Base-by-base conservation (phyloP, 2,113 vertebrate species). In the Prunella himalayana region DNA sequence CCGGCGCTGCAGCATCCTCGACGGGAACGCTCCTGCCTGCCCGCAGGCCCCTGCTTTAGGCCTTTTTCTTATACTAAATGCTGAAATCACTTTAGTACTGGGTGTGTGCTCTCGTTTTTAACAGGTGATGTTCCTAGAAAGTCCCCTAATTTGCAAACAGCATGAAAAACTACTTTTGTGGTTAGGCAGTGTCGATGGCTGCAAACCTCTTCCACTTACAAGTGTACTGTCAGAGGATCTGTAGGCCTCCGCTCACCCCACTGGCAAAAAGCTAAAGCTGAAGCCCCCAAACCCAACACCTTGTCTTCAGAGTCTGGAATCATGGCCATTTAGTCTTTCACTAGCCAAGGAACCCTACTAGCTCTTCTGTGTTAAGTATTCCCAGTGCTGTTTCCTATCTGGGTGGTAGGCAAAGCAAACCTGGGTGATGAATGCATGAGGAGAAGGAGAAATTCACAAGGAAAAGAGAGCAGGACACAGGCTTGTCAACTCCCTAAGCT, bases 51-150 rank as follows among this genome's bases (percentile, higher is more conserved):
- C 37, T 37, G 37, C 37, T 37, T 37, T 37, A 37, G 37, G 37
- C 37, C 37, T 37, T 37, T 37, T 37, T 37, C 37, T 37, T 37
- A 37, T 9, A 37, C 37, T 37, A 37, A 37, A 37, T 37, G 37
- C 37, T 37, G 37, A 37, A 37, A 37, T 37, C 37, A 37, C 37
- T 37, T 37, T 37, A 37, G 37, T 37, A 37, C 37, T 37, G 37
- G 37, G 37, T 8, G 37, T 37, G 37, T 37, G 37, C 37, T 37
- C 37, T 37, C 37, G 37, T 37, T 37, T 37, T 37, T 37, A 37
- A 51, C 95, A 94, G 83, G 44, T 95, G 95, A 11, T 4, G 39
- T 97, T 96, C 95, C 94, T 97, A 95, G 96, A 96, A 95, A 94
- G 94, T 95, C 81, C 88, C 82, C 68, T 94, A 86, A 95, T 95